phyloP scores from a whole-genome alignment of 1,140 invertebrate genomes.

The Vanessa tameamea region DNA sequence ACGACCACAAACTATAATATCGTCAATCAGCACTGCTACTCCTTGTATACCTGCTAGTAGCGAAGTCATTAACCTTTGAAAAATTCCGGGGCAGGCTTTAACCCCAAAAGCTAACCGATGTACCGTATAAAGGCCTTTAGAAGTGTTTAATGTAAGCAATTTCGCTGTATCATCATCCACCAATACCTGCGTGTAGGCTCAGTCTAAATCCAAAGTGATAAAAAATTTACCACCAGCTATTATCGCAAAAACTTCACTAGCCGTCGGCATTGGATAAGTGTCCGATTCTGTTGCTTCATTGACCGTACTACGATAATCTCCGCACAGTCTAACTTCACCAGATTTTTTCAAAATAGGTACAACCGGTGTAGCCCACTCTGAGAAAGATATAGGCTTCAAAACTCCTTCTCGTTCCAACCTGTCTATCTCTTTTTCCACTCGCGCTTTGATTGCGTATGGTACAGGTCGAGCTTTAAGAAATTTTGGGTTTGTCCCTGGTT shows the following conservation, averaged over 20 bases:
- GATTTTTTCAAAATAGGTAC: conserved; percentile 47
- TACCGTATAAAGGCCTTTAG: conserved; percentile 74
- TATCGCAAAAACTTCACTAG: conserved; percentile 60
- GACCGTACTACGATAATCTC: conserved; percentile 42
- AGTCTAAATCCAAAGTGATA: conserved; percentile 50
- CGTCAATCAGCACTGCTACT: conserved; percentile 51
- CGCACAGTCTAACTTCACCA: conserved; percentile 43
- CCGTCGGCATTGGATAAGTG: conserved; percentile 73
- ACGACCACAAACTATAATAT: conserved; percentile 54
- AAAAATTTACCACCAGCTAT: conserved; percentile 51
- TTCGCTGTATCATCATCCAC: conserved; percentile 51
- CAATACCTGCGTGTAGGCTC: conserved; percentile 58
- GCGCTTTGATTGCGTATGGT: conserved; percentile 41
- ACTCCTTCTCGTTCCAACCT: conserved; percentile 43
- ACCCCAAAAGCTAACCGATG: conserved; percentile 78
- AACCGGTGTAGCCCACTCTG: conserved; percentile 45
- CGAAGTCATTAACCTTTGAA: conserved; percentile 57
- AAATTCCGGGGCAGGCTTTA: conserved; percentile 17
- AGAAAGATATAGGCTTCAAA: conserved; percentile 36
- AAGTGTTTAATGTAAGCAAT: conserved; percentile 54
- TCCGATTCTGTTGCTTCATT: conserved; percentile 55
- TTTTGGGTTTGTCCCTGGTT: neutral
- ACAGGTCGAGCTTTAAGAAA: conserved; percentile 44
- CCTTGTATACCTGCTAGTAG: conserved; percentile 49
- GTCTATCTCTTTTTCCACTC: conserved; percentile 38